Base-by-base conservation (phyloP, 2,113 vertebrate species). In the Talpa occidentalis region DNA sequence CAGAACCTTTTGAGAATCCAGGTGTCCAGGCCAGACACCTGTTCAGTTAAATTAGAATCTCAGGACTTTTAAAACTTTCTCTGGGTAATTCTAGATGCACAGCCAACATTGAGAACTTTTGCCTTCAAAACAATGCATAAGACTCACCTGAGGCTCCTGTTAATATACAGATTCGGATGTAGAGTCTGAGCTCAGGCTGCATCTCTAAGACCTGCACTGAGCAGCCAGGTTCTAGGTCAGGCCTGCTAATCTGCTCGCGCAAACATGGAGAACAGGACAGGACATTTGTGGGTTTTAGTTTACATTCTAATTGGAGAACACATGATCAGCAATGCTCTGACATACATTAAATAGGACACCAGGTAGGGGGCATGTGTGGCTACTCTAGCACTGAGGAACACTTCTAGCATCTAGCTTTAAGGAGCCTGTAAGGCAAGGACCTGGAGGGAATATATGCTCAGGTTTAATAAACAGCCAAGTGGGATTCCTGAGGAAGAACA, bases 191-290 rank as follows among this genome's bases (percentile, higher is more conserved):
- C 47, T 3, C 40, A 30, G 12, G 52, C 62, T 17, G 9, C 17
- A 6, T 10, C 21, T n/a, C 74, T n/a, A 2, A 28, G 14, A 85
- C 35, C 62, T 79, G 22, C 47, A 0, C 37, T 4, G 28, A 37
- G 69, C 1, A 49, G 32, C 42, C 26, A 24, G 59, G 40, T 52
- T 26, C n/a, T 5, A 64, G 32, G 24, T 12, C 26, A 19, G 70
- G 15, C 40, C 59, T 44, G 14, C 40, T 5, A 12, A 42, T 24
- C 70, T 12, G 0, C 28, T 67, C 54, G 5, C 22, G 42, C 60
- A 22, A 17, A 59, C 28, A 19, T 0, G 1, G 17, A 17, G 9
- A 12, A 15, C 22, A 49, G 1, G 70, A 24, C 14, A 1, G 0
- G 16, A 2, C 26, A n/a, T 42, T 40, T 49, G n/a, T 11, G 35